These are phyloP conservation scores for Orussus abietinus DNA, from an alignment of 1,140 invertebrate species.

Conservation along the genomic window DNA sequence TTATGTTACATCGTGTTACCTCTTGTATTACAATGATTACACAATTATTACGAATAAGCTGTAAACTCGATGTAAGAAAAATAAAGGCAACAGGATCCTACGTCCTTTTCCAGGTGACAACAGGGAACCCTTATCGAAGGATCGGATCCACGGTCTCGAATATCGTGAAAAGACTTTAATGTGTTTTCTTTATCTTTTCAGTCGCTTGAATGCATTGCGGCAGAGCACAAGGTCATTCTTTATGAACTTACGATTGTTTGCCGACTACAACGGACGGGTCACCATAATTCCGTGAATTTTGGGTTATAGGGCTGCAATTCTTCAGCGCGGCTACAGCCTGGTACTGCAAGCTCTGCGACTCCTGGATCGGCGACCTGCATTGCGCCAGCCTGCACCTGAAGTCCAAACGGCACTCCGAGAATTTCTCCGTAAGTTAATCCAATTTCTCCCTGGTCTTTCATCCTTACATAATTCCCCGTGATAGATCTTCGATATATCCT, in stretches of 20 bases:
- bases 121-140: not conserved
- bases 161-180: slow-evolving; percentile 28
- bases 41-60: too few species aligned
- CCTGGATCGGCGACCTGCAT: slow-evolving; percentile 82
- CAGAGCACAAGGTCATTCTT: slow-evolving; percentile 48
- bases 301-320: slow-evolving; percentile 72
- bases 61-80: slow-evolving; percentile 6
- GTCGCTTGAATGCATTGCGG: slow-evolving; percentile 44
- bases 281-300: slow-evolving; percentile 31
- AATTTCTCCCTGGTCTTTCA: slow-evolving; percentile 11
- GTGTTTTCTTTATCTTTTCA: slow-evolving; percentile 41
- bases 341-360: slow-evolving; percentile 82
- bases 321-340: slow-evolving; percentile 80
- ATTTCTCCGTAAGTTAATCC: slow-evolving; percentile 67
- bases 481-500: not conserved
- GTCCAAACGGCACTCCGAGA: slow-evolving; percentile 70
- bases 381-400: slow-evolving; percentile 81
- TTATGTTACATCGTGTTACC: too few species aligned
- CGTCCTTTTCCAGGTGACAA: slow-evolving; percentile 5
- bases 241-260: slow-evolving; percentile 35
- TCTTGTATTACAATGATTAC: too few species aligned
- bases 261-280: slow-evolving; percentile 25
- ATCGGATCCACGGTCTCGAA: slow-evolving; percentile 5
- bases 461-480: not conserved
- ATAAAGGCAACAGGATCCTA: not conserved